Evolutionary conservation across 2,888 invertebrate species (phyloP).

Genomic region (Tachina fera): DNA sequence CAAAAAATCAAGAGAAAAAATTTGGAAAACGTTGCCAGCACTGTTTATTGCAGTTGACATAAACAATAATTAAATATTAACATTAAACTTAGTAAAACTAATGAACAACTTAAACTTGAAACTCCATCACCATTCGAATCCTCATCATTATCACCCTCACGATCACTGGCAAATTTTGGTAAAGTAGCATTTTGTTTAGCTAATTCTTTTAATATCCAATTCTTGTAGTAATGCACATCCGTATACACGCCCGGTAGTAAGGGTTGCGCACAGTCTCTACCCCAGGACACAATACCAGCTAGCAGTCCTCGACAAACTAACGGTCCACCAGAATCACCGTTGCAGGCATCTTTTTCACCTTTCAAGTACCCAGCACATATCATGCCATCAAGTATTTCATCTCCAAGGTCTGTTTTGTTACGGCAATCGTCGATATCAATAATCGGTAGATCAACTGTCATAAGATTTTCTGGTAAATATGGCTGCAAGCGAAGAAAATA

Average conservation of each 20-base stretch:
- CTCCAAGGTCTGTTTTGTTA: conserved; percentile 76
- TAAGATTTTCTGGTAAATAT: conserved; percentile 72
- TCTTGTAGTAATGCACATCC: conserved; percentile 83
- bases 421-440: conserved; percentile 74
- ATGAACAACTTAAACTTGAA: conserved; percentile 1
- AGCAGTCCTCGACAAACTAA: conserved; percentile 86
- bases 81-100: conserved; percentile 33
- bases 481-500: conserved; percentile 63
- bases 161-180: conserved; percentile 33
- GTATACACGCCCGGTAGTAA: conserved; percentile 91
- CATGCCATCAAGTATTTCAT: conserved; percentile 86
- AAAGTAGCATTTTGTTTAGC: conserved; percentile 37
- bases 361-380: conserved; percentile 90
- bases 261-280: conserved; percentile 89
- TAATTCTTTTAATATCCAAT: conserved; percentile 45
- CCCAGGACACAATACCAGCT: conserved; percentile 93
- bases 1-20: too few relatives aligned
- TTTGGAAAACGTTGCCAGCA: too few relatives aligned
- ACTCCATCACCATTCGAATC: not conserved
- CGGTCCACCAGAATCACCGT: conserved; percentile 94
- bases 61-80: conserved; percentile 18
- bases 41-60: conserved; percentile 4
- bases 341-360: conserved; percentile 91
- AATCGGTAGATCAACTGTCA: conserved; percentile 77
- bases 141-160: not conserved